Evolutionary conservation across 2,797 vertebrate genomes (phyloP).

Genomic region (Microcaecilia unicolor): DNA sequence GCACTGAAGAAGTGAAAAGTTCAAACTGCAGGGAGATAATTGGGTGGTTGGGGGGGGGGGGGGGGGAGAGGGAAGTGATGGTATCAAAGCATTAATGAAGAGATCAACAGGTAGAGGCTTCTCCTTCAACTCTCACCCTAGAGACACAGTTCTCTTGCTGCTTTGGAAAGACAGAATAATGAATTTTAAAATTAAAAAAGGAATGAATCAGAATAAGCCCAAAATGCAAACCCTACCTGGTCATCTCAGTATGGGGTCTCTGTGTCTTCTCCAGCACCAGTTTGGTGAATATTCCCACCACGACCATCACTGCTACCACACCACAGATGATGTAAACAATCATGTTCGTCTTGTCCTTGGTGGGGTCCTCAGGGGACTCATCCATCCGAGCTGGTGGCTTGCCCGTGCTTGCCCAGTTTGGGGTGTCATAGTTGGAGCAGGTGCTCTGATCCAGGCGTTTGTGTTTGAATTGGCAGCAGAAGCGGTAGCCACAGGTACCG

Average conservation of each 20-base stretch:
- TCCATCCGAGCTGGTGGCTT: conserved; percentile 68
- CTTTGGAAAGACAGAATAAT: too few relatives aligned
- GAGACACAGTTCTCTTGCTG: too few relatives aligned
- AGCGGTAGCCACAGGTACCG: conserved; percentile 93
- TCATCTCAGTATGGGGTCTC: conserved; percentile 77
- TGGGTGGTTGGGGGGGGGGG: too few relatives aligned
- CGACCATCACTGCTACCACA: conserved; percentile 88
- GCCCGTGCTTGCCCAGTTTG: conserved; percentile 89
- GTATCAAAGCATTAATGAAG: too few relatives aligned
- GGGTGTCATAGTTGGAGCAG: conserved; percentile 94
- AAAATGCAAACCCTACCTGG: conserved; percentile 89
- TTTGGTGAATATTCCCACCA: conserved; percentile 89
- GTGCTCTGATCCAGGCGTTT: conserved; percentile 87
- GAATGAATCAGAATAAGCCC: too few relatives aligned
- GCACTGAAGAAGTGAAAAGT: too few relatives aligned
- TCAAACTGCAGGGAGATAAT: too few relatives aligned
- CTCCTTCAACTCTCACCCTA: too few relatives aligned
- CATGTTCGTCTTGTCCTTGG: conserved; percentile 87
- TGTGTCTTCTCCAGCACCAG: conserved; percentile 85
- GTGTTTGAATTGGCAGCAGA: conserved; percentile 89
- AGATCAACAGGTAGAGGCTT: too few relatives aligned
- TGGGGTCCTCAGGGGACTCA: conserved; percentile 67
- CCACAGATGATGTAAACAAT: conserved; percentile 95
- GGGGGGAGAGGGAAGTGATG: too few relatives aligned
- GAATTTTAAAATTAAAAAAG: too few relatives aligned